Conservation (phyloP, 2,797 vertebrate species). For the Galagoides demidoff region DNA sequence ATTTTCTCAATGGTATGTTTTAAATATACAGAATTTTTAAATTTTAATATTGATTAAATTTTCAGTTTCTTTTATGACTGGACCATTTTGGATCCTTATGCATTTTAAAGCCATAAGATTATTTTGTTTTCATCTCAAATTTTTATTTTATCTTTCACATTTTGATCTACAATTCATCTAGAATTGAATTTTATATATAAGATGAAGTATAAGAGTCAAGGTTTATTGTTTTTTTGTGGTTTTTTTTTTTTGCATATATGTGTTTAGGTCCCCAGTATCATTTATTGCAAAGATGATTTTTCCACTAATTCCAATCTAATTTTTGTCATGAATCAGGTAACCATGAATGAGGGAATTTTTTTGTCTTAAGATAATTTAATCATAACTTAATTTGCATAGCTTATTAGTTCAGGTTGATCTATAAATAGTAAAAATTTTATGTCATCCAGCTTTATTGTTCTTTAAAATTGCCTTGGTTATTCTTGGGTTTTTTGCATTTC, state of each 20-base stretch:
- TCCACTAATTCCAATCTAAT: background rate
- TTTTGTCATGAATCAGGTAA: background rate
- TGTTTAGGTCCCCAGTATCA: background rate
- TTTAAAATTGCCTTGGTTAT: background rate
- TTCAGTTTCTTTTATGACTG: constrained; percentile 12
- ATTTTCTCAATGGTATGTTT: background rate
- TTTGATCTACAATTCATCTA: background rate
- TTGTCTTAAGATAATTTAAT: background rate
- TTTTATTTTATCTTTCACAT: background rate
- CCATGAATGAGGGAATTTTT: background rate
- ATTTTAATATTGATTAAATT: background rate
- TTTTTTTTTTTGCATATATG: background rate
- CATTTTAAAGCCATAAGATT: background rate
- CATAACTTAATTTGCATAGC: background rate
- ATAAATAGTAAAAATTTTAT: background rate
- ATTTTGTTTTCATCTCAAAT: background rate
- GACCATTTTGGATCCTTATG: background rate
- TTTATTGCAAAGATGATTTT: background rate
- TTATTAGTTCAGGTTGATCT: background rate
- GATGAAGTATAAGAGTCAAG: background rate
- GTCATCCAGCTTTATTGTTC: background rate
- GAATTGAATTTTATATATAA: background rate
- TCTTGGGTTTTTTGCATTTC: background rate
- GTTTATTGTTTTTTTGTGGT: background rate
- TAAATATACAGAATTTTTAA: background rate